Percentiles rank a stretch among this genome's conserved stretches.
Evolutionary conservation across 2,113 vertebrate species (phyloP).

Genomic region (Phaethornis superciliosus): DNA sequence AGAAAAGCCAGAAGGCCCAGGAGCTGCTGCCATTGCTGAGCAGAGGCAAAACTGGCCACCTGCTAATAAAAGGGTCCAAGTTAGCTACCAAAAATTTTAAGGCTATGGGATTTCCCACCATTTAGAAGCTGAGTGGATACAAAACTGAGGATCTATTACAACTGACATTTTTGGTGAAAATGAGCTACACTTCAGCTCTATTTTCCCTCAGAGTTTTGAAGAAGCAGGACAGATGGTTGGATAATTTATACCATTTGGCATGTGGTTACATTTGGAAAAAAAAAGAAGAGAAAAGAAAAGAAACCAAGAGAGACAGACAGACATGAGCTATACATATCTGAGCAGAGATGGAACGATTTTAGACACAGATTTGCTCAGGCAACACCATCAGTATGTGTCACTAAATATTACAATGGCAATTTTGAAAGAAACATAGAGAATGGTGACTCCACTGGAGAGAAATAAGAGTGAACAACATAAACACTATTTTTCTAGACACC

Average conservation of each 20-base stretch:
- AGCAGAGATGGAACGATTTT: slow-evolving; percentile 13
- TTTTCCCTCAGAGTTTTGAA: slow-evolving; percentile 61
- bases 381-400: slow-evolving; percentile 14
- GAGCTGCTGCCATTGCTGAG: neutral
- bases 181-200: slow-evolving; percentile 54
- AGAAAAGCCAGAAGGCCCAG: neutral
- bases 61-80: neutral
- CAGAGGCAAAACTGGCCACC: neutral
- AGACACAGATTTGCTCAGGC: slow-evolving; percentile 40
- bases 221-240: slow-evolving; percentile 68
- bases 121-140: neutral
- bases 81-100: neutral
- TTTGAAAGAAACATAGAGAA: neutral
- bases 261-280: slow-evolving; percentile 19
- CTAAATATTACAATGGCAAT: slow-evolving; percentile 32
- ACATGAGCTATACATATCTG: slow-evolving; percentile 58
- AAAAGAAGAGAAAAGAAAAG: slow-evolving; percentile 40
- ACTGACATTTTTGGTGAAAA: slow-evolving; percentile 59
- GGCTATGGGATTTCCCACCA: slow-evolving; percentile 13
- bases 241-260: slow-evolving; percentile 75
- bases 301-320: slow-evolving; percentile 50
- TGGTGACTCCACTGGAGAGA: neutral
- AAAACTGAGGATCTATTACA: slow-evolving; percentile 53
- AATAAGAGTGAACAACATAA: neutral
- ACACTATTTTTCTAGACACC: neutral